A percentile compares a stretch with the other conserved stretches of the same genome.
These are phyloP conservation scores for Drosophila imparisetae DNA, from an alignment of 2,888 invertebrate genomes.

Conservation along the genomic window DNA sequence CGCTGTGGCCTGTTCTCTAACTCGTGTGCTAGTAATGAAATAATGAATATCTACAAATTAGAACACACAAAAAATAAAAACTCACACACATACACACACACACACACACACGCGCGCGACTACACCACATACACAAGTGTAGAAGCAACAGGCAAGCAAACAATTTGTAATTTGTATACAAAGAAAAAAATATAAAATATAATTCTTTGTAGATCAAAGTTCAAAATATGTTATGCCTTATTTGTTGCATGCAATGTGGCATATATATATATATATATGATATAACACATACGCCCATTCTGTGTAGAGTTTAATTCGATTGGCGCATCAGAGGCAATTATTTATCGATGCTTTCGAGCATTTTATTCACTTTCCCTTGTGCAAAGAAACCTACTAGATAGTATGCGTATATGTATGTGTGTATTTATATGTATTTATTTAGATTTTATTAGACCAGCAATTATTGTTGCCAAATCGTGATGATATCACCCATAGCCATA, in stretches of 20 bases:
- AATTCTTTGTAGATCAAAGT: slow-evolving; percentile 69
- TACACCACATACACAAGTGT: neutral
- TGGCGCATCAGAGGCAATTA: slow-evolving; percentile 25
- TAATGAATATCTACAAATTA: slow-evolving; percentile 57
- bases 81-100: neutral
- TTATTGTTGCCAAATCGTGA: slow-evolving; percentile 77
- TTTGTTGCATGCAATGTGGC: slow-evolving; percentile 41
- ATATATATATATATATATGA: neutral
- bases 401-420: slow-evolving; percentile 1
- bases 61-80: slow-evolving; percentile 37
- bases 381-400: slow-evolving; percentile 3
- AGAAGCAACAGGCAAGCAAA: slow-evolving; percentile 25
- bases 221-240: slow-evolving; percentile 42
- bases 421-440: slow-evolving; percentile 54
- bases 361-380: slow-evolving; percentile 34
- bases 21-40: slow-evolving; percentile 49
- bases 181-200: slow-evolving; percentile 18
- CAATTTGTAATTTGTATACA: slow-evolving; percentile 31
- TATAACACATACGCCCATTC: slow-evolving; percentile 43
- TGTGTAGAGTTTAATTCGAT: slow-evolving; percentile 13
- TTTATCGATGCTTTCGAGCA: slow-evolving; percentile 18
- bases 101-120: neutral
- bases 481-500: slow-evolving; percentile 66
- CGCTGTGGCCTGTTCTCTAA: slow-evolving; percentile 21
- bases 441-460: slow-evolving; percentile 70